phyloP scores from a whole-genome alignment of 2,113 vertebrate species.

The Collichthys lucidus region DNA sequence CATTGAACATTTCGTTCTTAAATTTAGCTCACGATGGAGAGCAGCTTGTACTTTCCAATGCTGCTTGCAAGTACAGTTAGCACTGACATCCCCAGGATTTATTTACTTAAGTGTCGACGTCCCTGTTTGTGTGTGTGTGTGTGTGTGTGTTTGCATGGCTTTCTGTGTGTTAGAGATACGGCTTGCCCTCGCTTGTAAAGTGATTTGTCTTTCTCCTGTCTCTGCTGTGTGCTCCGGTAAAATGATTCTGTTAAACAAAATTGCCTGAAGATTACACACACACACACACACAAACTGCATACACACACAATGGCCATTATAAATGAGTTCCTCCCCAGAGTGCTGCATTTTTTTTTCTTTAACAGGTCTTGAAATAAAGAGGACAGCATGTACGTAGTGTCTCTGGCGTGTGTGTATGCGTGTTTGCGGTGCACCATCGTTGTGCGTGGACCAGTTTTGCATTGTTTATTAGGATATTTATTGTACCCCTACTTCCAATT shows the following conservation, averaged over 20 bases:
- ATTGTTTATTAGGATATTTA: slow-evolving; percentile 58
- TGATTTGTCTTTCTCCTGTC: slow-evolving; percentile 79
- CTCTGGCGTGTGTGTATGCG: slow-evolving; percentile 33
- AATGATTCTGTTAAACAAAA: slow-evolving; percentile 80
- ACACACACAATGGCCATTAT: slow-evolving; percentile 59
- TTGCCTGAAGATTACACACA: slow-evolving; percentile 72
- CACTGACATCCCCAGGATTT: slow-evolving; percentile 68
- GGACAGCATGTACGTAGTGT: slow-evolving; percentile 50
- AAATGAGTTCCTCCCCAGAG: slow-evolving; percentile 65
- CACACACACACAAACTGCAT: slow-evolving; percentile 15
- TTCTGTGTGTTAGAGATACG: slow-evolving; percentile 61
- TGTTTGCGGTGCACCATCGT: slow-evolving; percentile 11
- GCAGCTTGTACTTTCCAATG: slow-evolving; percentile 48
- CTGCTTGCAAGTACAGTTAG: slow-evolving; percentile 59
- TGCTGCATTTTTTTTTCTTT: slow-evolving; percentile 27
- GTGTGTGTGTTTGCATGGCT: slow-evolving; percentile 22
- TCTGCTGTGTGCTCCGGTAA: slow-evolving; percentile 64
- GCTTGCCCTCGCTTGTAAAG: slow-evolving; percentile 76
- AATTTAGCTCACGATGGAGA: slow-evolving; percentile 47
- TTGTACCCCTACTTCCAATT: slow-evolving; percentile 21
- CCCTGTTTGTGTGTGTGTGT: slow-evolving; percentile 20
- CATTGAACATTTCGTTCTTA: slow-evolving; percentile 50
- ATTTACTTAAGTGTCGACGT: slow-evolving; percentile 63
- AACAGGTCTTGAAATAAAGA: slow-evolving; percentile 69
- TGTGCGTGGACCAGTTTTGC: slow-evolving; percentile 53